Conservation (phyloP, 2,888 invertebrate species). For the Netelia virgata region DNA sequence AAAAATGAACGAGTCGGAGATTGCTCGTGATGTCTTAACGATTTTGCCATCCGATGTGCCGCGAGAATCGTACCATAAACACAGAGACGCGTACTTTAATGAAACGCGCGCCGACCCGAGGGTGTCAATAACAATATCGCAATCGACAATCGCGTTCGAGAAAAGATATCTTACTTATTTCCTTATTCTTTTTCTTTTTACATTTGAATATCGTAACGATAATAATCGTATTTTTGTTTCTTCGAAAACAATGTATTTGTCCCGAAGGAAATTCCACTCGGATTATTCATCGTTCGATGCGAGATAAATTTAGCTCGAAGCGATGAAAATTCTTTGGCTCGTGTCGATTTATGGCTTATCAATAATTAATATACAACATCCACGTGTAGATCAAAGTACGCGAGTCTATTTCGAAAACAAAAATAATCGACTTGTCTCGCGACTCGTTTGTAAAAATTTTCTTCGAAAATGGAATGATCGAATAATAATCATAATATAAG, state of each 20-base stretch:
- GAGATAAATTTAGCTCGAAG: too few species aligned
- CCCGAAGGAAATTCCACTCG: too few species aligned
- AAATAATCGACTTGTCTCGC: conserved; percentile 2
- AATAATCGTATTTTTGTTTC: background rate
- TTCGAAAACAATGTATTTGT: conserved; percentile 11
- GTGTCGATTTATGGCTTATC: background rate
- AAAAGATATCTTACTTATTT: background rate
- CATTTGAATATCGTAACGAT: background rate
- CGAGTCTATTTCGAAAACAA: background rate
- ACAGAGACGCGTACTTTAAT: background rate
- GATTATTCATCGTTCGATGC: too few species aligned
- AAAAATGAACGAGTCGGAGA: conserved; percentile 26
- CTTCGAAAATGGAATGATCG: conserved; percentile 23
- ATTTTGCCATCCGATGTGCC: too few species aligned
- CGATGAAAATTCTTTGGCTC: background rate
- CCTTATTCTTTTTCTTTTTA: background rate
- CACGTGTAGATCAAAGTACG: conserved; percentile 2
- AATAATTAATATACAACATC: background rate
- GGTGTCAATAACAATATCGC: conserved; percentile 51
- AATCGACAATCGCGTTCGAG: conserved; percentile 29
- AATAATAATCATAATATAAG: conserved; percentile 18
- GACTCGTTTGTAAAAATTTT: conserved; percentile 41
- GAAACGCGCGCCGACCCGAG: background rate
- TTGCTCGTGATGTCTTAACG: background rate
- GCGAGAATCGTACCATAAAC: too few species aligned